phyloP scores from a whole-genome alignment of 2,113 vertebrate genomes.

The Accipiter cooperii region DNA sequence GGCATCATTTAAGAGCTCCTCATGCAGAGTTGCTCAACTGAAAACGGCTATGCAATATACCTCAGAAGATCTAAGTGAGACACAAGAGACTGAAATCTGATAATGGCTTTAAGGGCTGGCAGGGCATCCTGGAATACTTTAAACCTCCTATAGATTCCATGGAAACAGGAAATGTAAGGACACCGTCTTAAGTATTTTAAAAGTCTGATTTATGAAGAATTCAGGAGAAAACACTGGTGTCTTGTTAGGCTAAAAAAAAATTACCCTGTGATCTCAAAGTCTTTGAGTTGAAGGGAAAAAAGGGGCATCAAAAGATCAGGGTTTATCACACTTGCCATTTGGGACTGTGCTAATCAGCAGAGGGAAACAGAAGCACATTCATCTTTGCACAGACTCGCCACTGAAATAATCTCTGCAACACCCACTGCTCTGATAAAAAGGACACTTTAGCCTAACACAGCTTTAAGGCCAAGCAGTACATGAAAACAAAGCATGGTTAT shows the following conservation, averaged over 20 bases:
- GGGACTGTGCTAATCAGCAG: slow-evolving; percentile 77
- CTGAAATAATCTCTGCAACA: slow-evolving; percentile 80
- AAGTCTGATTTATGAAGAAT: slow-evolving; percentile 64
- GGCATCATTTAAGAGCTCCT: slow-evolving; percentile 61
- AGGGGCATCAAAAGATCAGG: slow-evolving; percentile 72
- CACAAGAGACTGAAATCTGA: slow-evolving; percentile 68
- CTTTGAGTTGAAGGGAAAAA: slow-evolving; percentile 63
- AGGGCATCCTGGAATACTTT: slow-evolving; percentile 59
- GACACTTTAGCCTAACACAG: slow-evolving; percentile 72
- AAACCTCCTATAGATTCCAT: slow-evolving; percentile 61
- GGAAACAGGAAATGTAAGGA: slow-evolving; percentile 67
- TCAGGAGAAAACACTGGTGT: slow-evolving; percentile 38
- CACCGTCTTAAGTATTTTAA: slow-evolving; percentile 52
- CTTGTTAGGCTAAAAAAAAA: slow-evolving; percentile 57
- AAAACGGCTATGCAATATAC: slow-evolving; percentile 54
- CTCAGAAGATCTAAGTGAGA: slow-evolving; percentile 70
- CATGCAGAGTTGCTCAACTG: slow-evolving; percentile 61
- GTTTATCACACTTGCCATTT: slow-evolving; percentile 82
- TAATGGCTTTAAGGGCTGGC: slow-evolving; percentile 61
- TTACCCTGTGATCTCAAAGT: slow-evolving; percentile 60
- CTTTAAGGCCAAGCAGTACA: slow-evolving; percentile 75
- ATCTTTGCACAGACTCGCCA: slow-evolving; percentile 75
- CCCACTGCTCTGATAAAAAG: slow-evolving; percentile 70
- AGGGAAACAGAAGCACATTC: slow-evolving; percentile 81
- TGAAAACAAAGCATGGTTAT: slow-evolving; percentile 73